A percentile compares a stretch with the other conserved stretches of the same genome.
Conservation (phyloP, 2,888 invertebrate species). For the Hirtodrosophila trivittata region DNA sequence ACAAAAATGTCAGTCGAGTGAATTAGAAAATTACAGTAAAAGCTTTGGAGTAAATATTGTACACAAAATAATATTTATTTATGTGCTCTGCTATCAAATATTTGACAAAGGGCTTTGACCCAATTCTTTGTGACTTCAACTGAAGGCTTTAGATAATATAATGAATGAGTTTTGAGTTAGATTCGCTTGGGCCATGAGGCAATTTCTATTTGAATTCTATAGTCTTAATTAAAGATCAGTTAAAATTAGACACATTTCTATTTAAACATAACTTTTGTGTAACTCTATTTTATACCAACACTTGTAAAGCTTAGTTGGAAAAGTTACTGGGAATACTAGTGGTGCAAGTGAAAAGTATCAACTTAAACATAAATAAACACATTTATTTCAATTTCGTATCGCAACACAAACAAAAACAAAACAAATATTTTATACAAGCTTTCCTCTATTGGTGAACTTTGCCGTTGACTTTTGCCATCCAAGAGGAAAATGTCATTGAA, state of each 20-base stretch:
- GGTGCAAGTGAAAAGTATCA: conserved; percentile 35
- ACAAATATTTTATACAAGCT: conserved; percentile 55
- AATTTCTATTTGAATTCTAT: no score
- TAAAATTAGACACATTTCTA: no score
- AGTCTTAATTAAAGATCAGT: no score
- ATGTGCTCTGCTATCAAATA: conserved; percentile 4
- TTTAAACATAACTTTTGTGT: conserved; percentile 1
- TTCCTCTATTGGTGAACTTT: conserved; percentile 45
- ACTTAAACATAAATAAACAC: conserved; percentile 41
- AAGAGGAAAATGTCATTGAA: conserved; percentile 51
- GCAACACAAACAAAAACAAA: conserved; percentile 58
- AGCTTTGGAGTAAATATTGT: conserved; percentile 27
- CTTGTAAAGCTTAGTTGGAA: neutral
- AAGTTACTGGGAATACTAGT: conserved; percentile 12
- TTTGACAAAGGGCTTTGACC: conserved; percentile 17
- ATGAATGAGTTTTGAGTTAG: conserved; percentile 5
- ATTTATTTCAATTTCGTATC: conserved; percentile 55
- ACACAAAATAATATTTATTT: conserved; percentile 9
- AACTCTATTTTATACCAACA: conserved; percentile 13
- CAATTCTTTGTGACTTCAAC: conserved; percentile 7
- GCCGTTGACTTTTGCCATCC: conserved; percentile 36
- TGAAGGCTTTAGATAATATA: neutral
- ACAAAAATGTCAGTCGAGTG: conserved; percentile 20
- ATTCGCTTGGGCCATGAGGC: neutral
- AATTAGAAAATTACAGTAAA: conserved; percentile 46